A percentile compares a stretch with the other conserved stretches of the same genome.
These are phyloP conservation scores for Leptinotarsa peninsularis DNA, from an alignment of 2,888 invertebrate species.

Conservation along the genomic window DNA sequence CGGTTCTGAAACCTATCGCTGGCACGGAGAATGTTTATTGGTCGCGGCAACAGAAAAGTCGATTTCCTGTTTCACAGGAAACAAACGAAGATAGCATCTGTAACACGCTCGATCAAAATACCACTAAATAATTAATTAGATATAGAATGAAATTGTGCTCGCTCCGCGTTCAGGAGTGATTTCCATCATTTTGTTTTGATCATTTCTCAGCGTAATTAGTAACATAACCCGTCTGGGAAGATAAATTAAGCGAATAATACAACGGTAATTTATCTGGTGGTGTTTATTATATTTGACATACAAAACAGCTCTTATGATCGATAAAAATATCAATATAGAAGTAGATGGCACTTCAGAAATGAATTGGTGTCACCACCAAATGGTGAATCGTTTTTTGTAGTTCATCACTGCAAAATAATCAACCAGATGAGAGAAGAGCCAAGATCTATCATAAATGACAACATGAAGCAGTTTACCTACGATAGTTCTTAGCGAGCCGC, in stretches of 20 bases:
- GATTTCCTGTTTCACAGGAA: slow-evolving; percentile 60
- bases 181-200: slow-evolving; percentile 20
- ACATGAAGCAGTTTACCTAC: too few species aligned
- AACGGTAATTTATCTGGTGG: not conserved
- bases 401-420: too few species aligned
- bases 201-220: slow-evolving; percentile 24
- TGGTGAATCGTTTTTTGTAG: too few species aligned
- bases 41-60: slow-evolving; percentile 49
- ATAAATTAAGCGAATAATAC: not conserved
- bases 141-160: slow-evolving; percentile 37
- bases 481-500: too few species aligned
- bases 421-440: too few species aligned
- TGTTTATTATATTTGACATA: not conserved
- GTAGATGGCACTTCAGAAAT: too few species aligned
- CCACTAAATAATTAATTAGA: slow-evolving; percentile 52
- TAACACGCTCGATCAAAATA: slow-evolving; percentile 54
- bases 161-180: not conserved
- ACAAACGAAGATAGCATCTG: slow-evolving; percentile 55
- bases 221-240: slow-evolving; percentile 13
- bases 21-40: slow-evolving; percentile 41
- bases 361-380: too few species aligned
- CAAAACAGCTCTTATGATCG: not conserved
- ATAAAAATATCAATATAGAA: too few species aligned
- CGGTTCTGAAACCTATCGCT: slow-evolving; percentile 6
- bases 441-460: too few species aligned